phyloP scores from a whole-genome alignment of 2,113 vertebrate species.

The Pantherophis guttatus region DNA sequence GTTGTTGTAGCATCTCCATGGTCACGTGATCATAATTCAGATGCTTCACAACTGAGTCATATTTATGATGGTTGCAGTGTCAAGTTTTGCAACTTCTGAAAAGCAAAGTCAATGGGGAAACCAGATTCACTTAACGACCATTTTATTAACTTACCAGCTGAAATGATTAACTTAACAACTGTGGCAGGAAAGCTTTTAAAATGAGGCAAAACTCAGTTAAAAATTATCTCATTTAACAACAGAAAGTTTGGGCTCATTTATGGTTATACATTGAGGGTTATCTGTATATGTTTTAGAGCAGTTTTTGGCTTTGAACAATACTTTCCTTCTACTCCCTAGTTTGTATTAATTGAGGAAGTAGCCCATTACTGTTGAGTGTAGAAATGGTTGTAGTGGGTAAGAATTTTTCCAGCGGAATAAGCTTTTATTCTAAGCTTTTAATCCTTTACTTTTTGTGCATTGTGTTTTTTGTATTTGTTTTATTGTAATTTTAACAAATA shows the following conservation, averaged over 20 bases:
- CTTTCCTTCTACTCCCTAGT: background rate
- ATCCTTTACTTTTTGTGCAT: background rate
- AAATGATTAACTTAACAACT: background rate
- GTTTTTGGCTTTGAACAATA: background rate
- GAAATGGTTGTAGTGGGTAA: background rate
- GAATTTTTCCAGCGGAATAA: background rate
- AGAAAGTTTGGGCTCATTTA: background rate
- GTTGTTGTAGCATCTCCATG: too few species aligned
- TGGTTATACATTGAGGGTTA: background rate
- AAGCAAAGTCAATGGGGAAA: background rate
- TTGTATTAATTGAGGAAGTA: background rate
- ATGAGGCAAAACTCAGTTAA: background rate
- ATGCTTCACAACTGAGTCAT: too few species aligned
- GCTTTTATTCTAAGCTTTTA: background rate
- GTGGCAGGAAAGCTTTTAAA: background rate
- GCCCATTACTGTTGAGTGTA: background rate
- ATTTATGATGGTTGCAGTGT: too few species aligned
- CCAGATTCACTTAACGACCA: background rate
- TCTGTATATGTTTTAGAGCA: background rate
- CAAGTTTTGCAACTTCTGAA: too few species aligned
- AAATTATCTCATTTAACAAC: background rate
- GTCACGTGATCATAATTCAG: too few species aligned
- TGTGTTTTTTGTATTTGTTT: background rate
- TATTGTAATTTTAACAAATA: background rate
- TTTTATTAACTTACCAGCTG: background rate